phyloP scores from a whole-genome alignment of 2,888 invertebrate genomes.

The Caprella mutica region DNA sequence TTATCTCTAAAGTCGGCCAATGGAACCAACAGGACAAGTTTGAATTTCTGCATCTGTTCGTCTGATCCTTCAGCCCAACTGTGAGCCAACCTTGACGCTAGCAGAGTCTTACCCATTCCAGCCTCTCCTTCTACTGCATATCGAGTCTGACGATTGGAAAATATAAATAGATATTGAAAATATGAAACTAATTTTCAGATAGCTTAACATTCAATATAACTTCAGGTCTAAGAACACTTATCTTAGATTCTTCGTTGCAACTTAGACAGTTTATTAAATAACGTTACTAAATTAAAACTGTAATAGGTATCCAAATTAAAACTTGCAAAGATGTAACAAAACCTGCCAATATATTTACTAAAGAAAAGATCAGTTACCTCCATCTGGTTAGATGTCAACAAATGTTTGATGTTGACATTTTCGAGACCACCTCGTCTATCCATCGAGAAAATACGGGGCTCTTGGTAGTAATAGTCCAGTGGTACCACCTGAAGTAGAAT shows the following conservation, averaged over 20 bases:
- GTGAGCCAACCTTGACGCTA: constrained; percentile 24
- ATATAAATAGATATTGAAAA: not conserved
- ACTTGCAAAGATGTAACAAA: no score
- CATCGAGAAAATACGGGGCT: constrained; percentile 21
- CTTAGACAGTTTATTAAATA: not conserved
- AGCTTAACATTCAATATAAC: no score
- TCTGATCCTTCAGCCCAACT: constrained; percentile 31
- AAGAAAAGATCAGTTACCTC: no score
- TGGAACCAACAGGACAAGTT: constrained; percentile 26
- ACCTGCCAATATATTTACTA: no score
- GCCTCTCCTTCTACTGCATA: constrained; percentile 31
- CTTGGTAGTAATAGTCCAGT: constrained; percentile 22
- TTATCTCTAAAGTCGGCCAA: constrained; percentile 29
- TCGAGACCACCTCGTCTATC: constrained; percentile 22
- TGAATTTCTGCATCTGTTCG: constrained; percentile 17
- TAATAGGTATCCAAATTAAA: no score
- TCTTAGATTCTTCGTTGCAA: not conserved
- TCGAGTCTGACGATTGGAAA: constrained; percentile 15
- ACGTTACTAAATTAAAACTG: not conserved
- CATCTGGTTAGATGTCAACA: no score
- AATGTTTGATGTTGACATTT: no score
- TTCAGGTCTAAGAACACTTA: no score
- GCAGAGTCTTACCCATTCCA: constrained; percentile 32
- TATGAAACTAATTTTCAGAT: not conserved
- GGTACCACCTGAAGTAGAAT: constrained; percentile 23